Base-by-base conservation (phyloP, 2,113 vertebrate species). In the Panthera leo region DNA sequence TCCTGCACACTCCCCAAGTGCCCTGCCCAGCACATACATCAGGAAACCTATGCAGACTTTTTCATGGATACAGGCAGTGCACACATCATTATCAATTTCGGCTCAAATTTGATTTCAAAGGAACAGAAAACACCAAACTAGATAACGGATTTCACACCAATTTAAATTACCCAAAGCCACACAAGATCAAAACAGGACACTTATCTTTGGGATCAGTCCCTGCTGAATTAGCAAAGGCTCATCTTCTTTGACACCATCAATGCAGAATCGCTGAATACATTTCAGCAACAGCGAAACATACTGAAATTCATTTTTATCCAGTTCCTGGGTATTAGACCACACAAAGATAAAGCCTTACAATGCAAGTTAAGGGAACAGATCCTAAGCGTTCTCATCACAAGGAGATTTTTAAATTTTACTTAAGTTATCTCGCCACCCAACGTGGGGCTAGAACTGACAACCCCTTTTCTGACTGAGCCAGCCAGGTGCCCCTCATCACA, bases 131-230 rank as follows among this genome's bases (percentile, higher is more conserved):
- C 3, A 31, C 11, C 68, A 21, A 55, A 36, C 63, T 79, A 61
- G 16, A 45, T 21, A 76, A 79, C 45, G 93, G 71, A 90, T 90
- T 79, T 27, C 23, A 92, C 31, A 31, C 14, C 21, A 71, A 9
- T 10, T 67, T 15, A 92, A 23, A 45, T 48, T 75, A 92, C 2
- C 68, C 1, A 0, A 67, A 48, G 4, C 6, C 5, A 2, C 8
- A 70, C 1, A 76, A 11, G 10, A 4, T 78, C 2, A 48, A 85
- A 79, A 80, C 10, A 29, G 85, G 95, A 98, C 97, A 99, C 99
- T 99, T 96, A 99, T 99, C 99, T 99, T 99, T 93, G 98, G 34
- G 78, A 99, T 96, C 75, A 99, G 97, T 55, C 99, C 99, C 97
- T 99, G 99, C 71, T 98, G 97, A 94, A 99, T 97, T 51, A 99